Evolutionary conservation across 2,888 invertebrate species (phyloP), one percentile per base, ranked within the genome.

Genomic region (Orthosia gothica): DNA sequence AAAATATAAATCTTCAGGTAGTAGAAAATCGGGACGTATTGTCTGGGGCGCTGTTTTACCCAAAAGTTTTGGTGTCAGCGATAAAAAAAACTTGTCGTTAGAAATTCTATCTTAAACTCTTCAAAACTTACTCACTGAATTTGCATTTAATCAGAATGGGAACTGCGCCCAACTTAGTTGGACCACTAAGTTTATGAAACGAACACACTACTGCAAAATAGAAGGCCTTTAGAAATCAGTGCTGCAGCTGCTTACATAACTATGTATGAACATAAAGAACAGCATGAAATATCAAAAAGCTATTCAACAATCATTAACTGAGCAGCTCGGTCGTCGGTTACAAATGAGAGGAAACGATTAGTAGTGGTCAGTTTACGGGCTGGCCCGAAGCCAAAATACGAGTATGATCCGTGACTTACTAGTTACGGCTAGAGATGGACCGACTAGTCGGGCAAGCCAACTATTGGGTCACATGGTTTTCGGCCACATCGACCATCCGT

Each of bases 271-370:
- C n/a, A 54, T 59, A 61, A 49, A 67, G 26, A n/a, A n/a, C 7
- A 47, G 20, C 40, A 57, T 16, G 9, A 26, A 49, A 15, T 52
- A 64, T 57, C 3, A 57, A 70, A 79, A 71, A 62, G 61, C 50
- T 62, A 62, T 83, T 69, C 47, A 61, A 59, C 58, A 61, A 49
- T 74, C 71, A 75, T 79, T 75, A 71, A 58, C 57, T 67, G 59
- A 26, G 20, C 16, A 55, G 45, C n/a, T 45, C 70, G 57, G 54
- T 66, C 65, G 20, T 12, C 52, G 50, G 70, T 81, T 74, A 77
- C 82, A 74, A 83, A 85, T 74, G 79, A 76, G 55, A 18, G 79
- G 70, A 85, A 84, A 70, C 83, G 78, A 84, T 89, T 87, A 87
- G 77, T 23, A 23, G 58, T 73, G 76, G 76, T 80, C 76, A 77